Evolutionary conservation across 1,140 invertebrate species (phyloP), one percentile per base, ranked within the genome.

Genomic region (Nymphalis io): DNA sequence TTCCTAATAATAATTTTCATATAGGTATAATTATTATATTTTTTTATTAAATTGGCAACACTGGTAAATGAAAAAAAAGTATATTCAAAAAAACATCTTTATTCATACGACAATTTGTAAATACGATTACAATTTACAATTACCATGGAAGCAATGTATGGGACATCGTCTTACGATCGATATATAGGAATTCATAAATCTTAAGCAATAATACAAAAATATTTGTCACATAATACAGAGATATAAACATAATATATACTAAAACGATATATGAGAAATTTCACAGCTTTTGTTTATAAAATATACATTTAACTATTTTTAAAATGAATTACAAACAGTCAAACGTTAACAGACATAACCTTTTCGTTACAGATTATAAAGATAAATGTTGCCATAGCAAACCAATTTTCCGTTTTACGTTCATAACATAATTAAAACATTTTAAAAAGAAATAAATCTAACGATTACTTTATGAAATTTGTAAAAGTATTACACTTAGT

Each of bases 91-190:
- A 55, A 27, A 55, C 16, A 69, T 79, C 68, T 83, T 85, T 84
- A 82, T 83, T 87, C 75, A 80, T 80, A 82, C 75, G 79, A 81
- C 81, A 83, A 81, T 79, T 83, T 84, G 78, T 89, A 79, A 72
- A 79, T 62, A 69, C 20, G 48, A 51, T 86, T 85, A 88, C 72
- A 80, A 80, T 77, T 86, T 85, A 88, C 72, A 80, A 80, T 77
- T 81, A 83, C 73, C 65, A 84, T 88, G 87, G 87, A 89, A 89
- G 87, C 85, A 81, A 87, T 78, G 71, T 76, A 87, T 83, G 87
- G 87, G 83, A 85, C 84, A 76, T 77, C 33, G 53, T 61, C 66
- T 73, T 82, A 78, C 44, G 53, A 72, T 75, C 77, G 20, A 74
- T 72, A 72, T 70, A 75, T 77, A 84, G 82, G 82, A 84, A 81